Evolutionary conservation across 2,888 invertebrate species (phyloP).

Genomic region (Argyresthia albistria): DNA sequence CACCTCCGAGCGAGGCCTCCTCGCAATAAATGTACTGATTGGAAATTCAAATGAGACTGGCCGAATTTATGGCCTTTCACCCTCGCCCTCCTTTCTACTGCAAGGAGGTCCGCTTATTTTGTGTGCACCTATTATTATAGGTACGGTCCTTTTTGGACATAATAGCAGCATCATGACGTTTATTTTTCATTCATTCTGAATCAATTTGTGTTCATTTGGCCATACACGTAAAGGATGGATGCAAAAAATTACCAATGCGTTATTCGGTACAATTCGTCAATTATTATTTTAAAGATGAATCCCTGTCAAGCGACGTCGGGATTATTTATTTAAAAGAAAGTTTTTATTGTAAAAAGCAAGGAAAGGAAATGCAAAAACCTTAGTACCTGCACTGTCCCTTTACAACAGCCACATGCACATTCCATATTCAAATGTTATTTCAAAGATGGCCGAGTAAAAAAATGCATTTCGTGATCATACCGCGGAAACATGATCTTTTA

Average conservation of each 20-base stretch:
- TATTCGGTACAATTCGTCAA: slow-evolving; percentile 23
- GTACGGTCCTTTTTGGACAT: neutral
- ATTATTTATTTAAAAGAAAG: slow-evolving; percentile 73
- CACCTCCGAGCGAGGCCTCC: neutral
- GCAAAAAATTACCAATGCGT: neutral
- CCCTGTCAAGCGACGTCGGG: slow-evolving; percentile 61
- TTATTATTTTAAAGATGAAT: slow-evolving; percentile 64
- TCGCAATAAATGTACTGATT: slow-evolving; percentile 30
- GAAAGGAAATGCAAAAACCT: slow-evolving; percentile 70
- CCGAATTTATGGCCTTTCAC: slow-evolving; percentile 54
- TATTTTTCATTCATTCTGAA: neutral
- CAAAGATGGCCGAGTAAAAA: slow-evolving; percentile 42
- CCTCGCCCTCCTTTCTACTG: neutral
- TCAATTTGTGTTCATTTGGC: neutral
- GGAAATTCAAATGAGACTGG: slow-evolving; percentile 65
- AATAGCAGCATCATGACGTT: neutral
- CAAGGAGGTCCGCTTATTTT: neutral
- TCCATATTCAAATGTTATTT: slow-evolving; percentile 51
- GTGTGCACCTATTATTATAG: neutral
- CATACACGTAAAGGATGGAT: neutral
- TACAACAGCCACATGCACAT: slow-evolving; percentile 56
- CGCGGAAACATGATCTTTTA: too few species aligned
- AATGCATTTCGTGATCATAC: slow-evolving; percentile 12
- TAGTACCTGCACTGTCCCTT: slow-evolving; percentile 61
- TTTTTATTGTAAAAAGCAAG: slow-evolving; percentile 68